Percentiles rank a stretch among this genome's conserved stretches.
phyloP scores from a whole-genome alignment of 2,797 vertebrate genomes.

The Balearica regulorum region DNA sequence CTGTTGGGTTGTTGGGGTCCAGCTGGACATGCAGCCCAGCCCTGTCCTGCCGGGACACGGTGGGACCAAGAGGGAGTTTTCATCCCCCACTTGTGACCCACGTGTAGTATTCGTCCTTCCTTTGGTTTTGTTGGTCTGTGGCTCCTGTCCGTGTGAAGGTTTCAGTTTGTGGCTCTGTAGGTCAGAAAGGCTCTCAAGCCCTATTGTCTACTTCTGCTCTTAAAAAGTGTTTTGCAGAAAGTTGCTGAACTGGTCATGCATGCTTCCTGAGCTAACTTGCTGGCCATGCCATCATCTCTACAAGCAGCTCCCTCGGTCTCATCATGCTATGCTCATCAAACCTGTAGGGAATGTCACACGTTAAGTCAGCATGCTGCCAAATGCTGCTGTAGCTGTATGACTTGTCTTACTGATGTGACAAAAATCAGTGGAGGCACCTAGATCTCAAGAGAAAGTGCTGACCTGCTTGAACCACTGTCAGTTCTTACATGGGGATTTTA shows the following conservation, averaged over 20 bases:
- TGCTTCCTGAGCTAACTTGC: not conserved
- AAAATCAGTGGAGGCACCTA: not conserved
- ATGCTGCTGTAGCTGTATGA: not conserved
- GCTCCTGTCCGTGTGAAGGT: not conserved
- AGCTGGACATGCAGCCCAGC: not conserved
- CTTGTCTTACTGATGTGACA: not conserved
- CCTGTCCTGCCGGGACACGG: not conserved
- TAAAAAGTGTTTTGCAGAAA: not conserved
- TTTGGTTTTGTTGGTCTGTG: not conserved
- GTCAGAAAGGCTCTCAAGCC: not conserved
- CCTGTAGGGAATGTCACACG: not conserved
- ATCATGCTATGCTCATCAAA: not conserved
- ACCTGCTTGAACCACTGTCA: not conserved
- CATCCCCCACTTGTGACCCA: rapidly evolving
- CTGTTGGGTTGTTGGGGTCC: not conserved
- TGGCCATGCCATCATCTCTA: not conserved
- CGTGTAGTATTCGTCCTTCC: not conserved
- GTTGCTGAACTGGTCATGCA: not conserved
- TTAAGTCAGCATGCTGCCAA: not conserved
- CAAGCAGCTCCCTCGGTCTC: not conserved
- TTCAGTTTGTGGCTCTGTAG: not conserved
- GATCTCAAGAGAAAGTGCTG: not conserved
- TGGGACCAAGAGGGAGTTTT: not conserved
- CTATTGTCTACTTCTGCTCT: not conserved
- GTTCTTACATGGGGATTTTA: not conserved